These are phyloP conservation scores for Rissa tridactyla DNA, from an alignment of 2,113 vertebrate genomes.

Conservation along the genomic window DNA sequence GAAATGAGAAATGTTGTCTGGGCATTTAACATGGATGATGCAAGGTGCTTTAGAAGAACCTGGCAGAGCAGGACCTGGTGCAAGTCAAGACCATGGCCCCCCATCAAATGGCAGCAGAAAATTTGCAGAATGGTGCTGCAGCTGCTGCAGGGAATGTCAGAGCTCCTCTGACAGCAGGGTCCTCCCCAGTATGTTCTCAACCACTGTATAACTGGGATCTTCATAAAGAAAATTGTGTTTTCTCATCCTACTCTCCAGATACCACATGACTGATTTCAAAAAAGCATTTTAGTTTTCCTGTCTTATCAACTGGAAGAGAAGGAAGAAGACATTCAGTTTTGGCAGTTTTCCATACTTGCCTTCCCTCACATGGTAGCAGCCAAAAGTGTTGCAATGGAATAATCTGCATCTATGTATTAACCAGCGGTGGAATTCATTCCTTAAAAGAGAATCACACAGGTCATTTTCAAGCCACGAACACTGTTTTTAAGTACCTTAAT, in stretches of 20 bases:
- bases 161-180: background rate
- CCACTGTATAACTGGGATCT: background rate
- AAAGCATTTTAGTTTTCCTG: slow-evolving; percentile 29
- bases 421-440: background rate
- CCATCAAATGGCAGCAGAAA: background rate
- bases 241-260: slow-evolving; percentile 24
- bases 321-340: slow-evolving; percentile 42
- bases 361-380: slow-evolving; percentile 25
- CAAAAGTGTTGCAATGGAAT: background rate
- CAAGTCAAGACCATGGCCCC: background rate
- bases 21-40: background rate
- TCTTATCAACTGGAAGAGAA: slow-evolving; percentile 49
- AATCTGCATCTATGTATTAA: background rate
- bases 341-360: slow-evolving; percentile 52
- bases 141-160: slow-evolving; percentile 7
- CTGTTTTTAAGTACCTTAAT: background rate
- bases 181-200: background rate
- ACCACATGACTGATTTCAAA: slow-evolving; percentile 26
- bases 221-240: slow-evolving; percentile 34
- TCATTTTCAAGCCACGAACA: background rate
- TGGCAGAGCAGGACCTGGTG: background rate
- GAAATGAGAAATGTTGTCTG: background rate
- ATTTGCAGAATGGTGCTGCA: background rate
- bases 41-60: background rate
- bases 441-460: background rate